phyloP scores from a whole-genome alignment of 2,888 invertebrate genomes.

The Cremastinae sp. region DNA sequence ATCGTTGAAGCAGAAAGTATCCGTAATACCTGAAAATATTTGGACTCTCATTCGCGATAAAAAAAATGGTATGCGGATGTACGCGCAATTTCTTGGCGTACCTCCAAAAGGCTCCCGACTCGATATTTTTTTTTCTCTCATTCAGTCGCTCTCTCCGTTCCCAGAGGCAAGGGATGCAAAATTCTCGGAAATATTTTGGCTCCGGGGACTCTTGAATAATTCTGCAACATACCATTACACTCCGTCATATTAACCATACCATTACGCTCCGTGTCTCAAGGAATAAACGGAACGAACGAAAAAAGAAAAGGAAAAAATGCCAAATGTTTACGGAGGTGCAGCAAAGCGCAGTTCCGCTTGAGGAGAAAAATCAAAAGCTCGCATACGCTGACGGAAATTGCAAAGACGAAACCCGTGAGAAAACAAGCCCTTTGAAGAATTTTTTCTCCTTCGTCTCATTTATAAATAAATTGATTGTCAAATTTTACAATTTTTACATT shows the following conservation, averaged over 20 bases:
- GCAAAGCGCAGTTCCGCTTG: background rate
- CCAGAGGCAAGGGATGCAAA: conserved; percentile 33
- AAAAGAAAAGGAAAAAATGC: conserved; percentile 16
- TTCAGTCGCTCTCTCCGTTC: conserved; percentile 3
- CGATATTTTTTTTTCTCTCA: conserved; percentile 14
- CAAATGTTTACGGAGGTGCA: background rate
- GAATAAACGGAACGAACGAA: background rate
- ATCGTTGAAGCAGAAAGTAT: conserved; percentile 17
- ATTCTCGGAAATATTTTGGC: conserved; percentile 52
- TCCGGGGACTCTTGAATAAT: conserved; percentile 55
- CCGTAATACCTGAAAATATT: conserved; percentile 46
- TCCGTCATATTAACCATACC: conserved; percentile 48
- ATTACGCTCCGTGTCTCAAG: conserved; percentile 8
- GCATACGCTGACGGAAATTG: no score
- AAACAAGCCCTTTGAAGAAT: no score
- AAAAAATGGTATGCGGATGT: conserved; percentile 38
- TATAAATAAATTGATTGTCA: background rate
- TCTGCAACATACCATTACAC: conserved; percentile 35
- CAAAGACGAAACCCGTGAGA: no score
- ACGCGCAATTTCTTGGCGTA: conserved; percentile 43
- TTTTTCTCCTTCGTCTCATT: no score
- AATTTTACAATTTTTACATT: background rate
- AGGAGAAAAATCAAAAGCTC: background rate
- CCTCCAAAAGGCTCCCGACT: conserved; percentile 39
- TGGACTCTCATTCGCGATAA: conserved; percentile 15